A percentile compares a stretch with the other conserved stretches of the same genome.
Conservation (phyloP, 2,797 vertebrate species). For the Acrossocheilus wenchowensis region DNA sequence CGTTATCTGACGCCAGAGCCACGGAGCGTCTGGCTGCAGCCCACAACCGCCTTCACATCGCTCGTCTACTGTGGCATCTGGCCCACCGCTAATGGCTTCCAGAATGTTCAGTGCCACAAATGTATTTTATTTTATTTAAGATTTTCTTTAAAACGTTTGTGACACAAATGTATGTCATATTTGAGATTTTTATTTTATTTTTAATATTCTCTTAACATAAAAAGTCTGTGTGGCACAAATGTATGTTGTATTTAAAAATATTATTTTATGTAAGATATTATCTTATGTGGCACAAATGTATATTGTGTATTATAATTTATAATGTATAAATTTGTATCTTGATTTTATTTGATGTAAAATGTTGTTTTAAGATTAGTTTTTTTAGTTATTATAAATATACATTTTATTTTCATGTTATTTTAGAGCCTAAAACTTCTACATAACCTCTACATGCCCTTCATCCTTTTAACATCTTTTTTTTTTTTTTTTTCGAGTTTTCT, state of each 20-base stretch:
- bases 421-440: no score
- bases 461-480: background rate
- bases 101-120: background rate
- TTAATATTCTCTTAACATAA: background rate
- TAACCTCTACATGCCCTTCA: background rate
- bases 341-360: no score
- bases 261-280: background rate
- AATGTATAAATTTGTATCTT: no score
- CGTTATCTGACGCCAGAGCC: conserved; percentile 27
- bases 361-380: no score
- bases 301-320: no score
- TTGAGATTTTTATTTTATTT: background rate
- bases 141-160: background rate
- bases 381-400: no score
- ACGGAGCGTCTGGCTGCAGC: background rate
- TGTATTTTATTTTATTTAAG: background rate
- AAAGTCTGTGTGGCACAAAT: background rate
- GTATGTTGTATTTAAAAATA: background rate
- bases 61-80: background rate
- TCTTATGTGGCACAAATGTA: background rate
- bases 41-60: background rate
- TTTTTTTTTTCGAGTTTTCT: background rate
- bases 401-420: no score
- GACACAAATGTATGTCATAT: background rate
- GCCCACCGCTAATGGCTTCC: background rate